Conservation (phyloP, 2,113 vertebrate species). For the Oenanthe oenanthe region DNA sequence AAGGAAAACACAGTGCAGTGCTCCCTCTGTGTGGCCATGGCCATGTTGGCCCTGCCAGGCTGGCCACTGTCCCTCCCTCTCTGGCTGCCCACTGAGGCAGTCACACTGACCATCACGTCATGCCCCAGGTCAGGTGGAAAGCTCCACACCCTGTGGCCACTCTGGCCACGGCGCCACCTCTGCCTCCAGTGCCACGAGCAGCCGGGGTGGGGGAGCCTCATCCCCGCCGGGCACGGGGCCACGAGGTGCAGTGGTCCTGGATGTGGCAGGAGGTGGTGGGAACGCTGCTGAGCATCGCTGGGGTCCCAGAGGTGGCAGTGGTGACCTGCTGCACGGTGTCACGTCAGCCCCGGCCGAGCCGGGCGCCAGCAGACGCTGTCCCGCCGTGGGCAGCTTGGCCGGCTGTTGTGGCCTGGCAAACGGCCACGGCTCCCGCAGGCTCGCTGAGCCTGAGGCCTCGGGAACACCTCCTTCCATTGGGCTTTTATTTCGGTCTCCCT, state of each 20-base stretch:
- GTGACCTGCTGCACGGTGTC: background rate
- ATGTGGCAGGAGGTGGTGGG: background rate
- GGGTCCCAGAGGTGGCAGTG: background rate
- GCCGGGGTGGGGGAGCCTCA: fast-evolving
- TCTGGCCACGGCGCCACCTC: background rate
- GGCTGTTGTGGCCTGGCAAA: background rate
- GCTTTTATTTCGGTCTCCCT: background rate
- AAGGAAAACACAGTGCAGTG: fast-evolving
- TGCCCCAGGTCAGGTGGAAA: background rate
- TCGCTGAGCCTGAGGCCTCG: background rate
- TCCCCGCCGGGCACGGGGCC: fast-evolving
- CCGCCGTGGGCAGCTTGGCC: background rate
- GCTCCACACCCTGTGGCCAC: fast-evolving
- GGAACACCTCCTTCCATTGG: fast-evolving
- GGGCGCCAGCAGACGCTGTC: fast-evolving
- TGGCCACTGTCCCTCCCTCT: background rate
- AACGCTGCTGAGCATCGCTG: fast-evolving
- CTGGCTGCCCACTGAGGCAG: background rate
- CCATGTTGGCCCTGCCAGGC: background rate
- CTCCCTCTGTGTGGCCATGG: fast-evolving
- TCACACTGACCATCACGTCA: background rate
- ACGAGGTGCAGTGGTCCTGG: fast-evolving
- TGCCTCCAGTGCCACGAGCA: background rate
- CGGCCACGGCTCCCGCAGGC: fast-evolving
- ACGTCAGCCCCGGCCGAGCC: fast-evolving